Percentiles rank a stretch among this genome's conserved stretches.
phyloP scores from a whole-genome alignment of 2,797 vertebrate species.

The Lates japonicus region DNA sequence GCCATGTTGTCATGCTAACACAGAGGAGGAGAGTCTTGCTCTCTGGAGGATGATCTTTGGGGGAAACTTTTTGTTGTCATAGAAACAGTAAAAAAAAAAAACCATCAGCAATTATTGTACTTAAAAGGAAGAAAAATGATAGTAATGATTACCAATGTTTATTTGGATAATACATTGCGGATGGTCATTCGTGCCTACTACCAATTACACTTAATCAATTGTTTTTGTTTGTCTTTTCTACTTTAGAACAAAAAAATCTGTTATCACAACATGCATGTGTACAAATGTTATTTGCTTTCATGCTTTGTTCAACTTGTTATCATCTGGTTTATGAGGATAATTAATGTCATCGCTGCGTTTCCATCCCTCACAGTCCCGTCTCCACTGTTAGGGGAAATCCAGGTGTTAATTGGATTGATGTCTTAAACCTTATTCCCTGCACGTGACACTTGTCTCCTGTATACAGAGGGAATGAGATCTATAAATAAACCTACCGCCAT shows the following conservation, averaged over 20 bases:
- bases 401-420: constrained; percentile 64
- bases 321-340: constrained; percentile 28
- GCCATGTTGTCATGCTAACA: too few species aligned
- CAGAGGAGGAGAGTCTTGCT: background rate
- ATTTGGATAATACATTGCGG: background rate
- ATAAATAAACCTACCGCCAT: constrained; percentile 40
- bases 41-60: background rate
- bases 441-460: constrained; percentile 17
- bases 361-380: constrained; percentile 27
- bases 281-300: background rate
- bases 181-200: background rate
- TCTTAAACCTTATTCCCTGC: constrained; percentile 52
- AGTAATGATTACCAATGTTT: background rate
- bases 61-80: constrained; percentile 1
- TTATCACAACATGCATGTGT: background rate
- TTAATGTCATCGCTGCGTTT: constrained; percentile 44
- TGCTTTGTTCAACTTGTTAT: constrained; percentile 7
- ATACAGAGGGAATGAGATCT: constrained; percentile 30
- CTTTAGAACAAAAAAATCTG: background rate
- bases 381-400: constrained; percentile 19
- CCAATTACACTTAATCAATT: background rate
- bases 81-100: constrained; percentile 3
- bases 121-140: background rate
- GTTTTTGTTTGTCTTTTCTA: background rate
- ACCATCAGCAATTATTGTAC: background rate